Evolutionary conservation across 2,888 invertebrate species (phyloP), one percentile per base, ranked within the genome.

Genomic region (Ypsolopha scabrella): DNA sequence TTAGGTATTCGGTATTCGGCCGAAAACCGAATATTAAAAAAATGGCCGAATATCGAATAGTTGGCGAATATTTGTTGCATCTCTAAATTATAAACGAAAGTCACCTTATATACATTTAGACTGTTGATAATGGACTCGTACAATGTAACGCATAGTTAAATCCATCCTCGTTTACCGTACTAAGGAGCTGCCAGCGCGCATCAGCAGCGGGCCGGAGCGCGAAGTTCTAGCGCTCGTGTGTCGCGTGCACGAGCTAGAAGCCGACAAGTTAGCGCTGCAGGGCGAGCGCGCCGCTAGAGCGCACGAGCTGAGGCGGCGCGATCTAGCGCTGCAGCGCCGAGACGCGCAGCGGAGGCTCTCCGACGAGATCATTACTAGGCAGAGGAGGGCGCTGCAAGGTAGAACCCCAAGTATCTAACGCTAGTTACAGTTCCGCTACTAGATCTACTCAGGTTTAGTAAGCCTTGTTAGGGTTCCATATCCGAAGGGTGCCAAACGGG

Each of bases 181-280:
- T 1, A 68, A 94, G 95, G 94, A 94, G 81, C 81, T 97, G 54
- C 95, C 97, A 4, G 93, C 92, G 51, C 89, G 93, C 51, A 91
- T 96, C 51, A 94, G 92, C 67, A 94, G 94, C 55, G 94, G 95
- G 51, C 96, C 97, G 58, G 97, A 98, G 79, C 89, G 94, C 43
- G 98, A 98, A 71, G 90, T 98, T 52, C 77, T 96, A 53, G 92
- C 94, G 24, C 85, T 98, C 48, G 91, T 98, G 72, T 94, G 96
- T 65, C 90, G 95, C 59, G 96, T 98, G 41, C 97, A 98, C 70
- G 95, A 97, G 77, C 87, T 97, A 52, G 98, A 98, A 80, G 96
- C 97, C 0, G 96, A 97, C 73, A 98, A 96, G 81, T 91, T 95
- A 80, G 96, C 97, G 61, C 87, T 97, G 63, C 96, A 96, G 77